Percentiles rank a stretch among this genome's conserved stretches.
phyloP scores from a whole-genome alignment of 2,113 vertebrate genomes.

The Amblyornis subalaris region DNA sequence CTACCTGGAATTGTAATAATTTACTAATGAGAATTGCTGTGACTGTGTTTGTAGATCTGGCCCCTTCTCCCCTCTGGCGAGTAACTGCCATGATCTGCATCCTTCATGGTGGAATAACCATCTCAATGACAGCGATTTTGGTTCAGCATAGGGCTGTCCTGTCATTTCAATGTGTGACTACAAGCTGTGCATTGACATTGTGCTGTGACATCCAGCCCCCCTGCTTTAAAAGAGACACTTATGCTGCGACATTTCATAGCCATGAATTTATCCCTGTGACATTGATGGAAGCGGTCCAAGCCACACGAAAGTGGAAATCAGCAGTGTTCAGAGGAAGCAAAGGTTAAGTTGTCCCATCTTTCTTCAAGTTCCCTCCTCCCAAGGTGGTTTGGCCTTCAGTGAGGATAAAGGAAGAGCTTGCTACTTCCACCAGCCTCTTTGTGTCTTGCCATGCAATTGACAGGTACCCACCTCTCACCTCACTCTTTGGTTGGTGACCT shows the following conservation, averaged over 20 bases:
- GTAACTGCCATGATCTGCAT: background rate
- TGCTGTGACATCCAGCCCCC: background rate
- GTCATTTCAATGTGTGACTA: background rate
- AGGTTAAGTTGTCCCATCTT: background rate
- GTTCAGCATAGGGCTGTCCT: background rate
- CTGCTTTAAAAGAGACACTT: background rate
- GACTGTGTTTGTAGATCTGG: background rate
- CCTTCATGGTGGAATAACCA: background rate
- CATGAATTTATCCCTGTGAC: background rate
- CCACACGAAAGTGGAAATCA: background rate
- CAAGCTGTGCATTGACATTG: accelerated
- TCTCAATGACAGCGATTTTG: background rate
- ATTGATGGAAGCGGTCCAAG: background rate
- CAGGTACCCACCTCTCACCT: background rate
- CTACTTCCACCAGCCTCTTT: background rate
- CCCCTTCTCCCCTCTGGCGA: accelerated
- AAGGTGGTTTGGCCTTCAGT: background rate
- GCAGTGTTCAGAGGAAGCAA: background rate
- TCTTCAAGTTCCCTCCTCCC: background rate
- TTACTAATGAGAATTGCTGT: background rate
- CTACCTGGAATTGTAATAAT: accelerated
- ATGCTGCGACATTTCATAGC: background rate
- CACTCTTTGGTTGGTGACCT: background rate
- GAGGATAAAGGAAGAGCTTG: background rate
- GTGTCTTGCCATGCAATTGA: background rate